Evolutionary conservation across 2,888 invertebrate species (phyloP).

Genomic region (Dione juno): DNA sequence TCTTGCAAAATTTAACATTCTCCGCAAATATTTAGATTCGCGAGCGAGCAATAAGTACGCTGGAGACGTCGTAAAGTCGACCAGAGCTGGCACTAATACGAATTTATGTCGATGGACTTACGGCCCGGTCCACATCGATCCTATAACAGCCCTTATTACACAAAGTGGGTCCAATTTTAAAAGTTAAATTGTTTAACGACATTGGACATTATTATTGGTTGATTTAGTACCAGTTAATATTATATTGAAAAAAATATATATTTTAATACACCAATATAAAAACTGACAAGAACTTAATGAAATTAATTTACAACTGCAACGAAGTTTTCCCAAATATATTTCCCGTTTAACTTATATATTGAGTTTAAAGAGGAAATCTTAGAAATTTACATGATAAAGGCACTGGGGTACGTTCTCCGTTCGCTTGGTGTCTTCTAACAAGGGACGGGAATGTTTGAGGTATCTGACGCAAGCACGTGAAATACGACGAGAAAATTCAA

Average conservation of each 20-base stretch:
- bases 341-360: constrained; percentile 69
- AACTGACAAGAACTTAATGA: neutral
- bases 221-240: neutral
- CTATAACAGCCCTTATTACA: constrained; percentile 63
- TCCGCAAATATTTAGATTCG: constrained; percentile 44
- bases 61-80: constrained; percentile 79
- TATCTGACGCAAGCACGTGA: constrained; percentile 67
- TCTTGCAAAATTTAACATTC: constrained; percentile 41
- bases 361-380: constrained; percentile 71
- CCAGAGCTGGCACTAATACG: constrained; percentile 81
- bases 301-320: constrained; percentile 1
- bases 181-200: constrained; percentile 33
- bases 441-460: constrained; percentile 73
- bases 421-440: constrained; percentile 65
- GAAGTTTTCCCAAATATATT: constrained; percentile 39
- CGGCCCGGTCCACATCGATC: constrained; percentile 69
- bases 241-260: neutral
- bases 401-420: constrained; percentile 53
- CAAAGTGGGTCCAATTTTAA: constrained; percentile 68
- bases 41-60: constrained; percentile 68
- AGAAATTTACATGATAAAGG: constrained; percentile 78
- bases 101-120: constrained; percentile 80
- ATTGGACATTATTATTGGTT: neutral
- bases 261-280: neutral
- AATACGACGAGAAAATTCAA: constrained; percentile 70